Evolutionary conservation across 1,140 invertebrate genomes (phyloP).

Genomic region (Adelges cooleyi): DNA sequence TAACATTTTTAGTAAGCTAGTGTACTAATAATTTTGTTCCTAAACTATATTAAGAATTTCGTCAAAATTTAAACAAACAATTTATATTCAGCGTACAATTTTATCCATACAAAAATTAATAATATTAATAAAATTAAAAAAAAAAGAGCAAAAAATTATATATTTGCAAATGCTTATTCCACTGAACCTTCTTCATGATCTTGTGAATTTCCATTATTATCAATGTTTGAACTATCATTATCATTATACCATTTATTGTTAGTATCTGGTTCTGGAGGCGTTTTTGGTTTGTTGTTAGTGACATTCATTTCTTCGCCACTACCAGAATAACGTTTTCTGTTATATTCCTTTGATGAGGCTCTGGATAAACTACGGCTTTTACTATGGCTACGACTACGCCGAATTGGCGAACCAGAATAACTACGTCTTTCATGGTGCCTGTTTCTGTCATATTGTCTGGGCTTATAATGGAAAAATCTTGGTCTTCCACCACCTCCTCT

Average conservation of each 20-base stretch:
- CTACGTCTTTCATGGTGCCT: constrained; percentile 9
- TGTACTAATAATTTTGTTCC: no score
- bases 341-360: constrained; percentile 3
- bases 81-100: no score
- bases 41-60: no score
- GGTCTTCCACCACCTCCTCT: constrained; percentile 23
- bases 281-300: constrained; percentile 11
- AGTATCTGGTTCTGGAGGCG: constrained; percentile 12
- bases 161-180: no score
- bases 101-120: no score
- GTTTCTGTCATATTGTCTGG: constrained; percentile 12
- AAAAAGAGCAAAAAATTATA: no score
- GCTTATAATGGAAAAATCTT: constrained; percentile 27
- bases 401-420: constrained; percentile 18
- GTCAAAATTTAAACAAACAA: no score
- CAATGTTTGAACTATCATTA: neutral
- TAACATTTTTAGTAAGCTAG: no score
- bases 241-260: constrained; percentile 12
- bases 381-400: constrained; percentile 12
- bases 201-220: constrained; percentile 19
- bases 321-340: constrained; percentile 22
- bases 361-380: constrained; percentile 17
- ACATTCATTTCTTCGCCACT: constrained; percentile 1
- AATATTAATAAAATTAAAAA: no score
- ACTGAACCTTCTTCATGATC: constrained; percentile 15